These are phyloP conservation scores for Sylvia atricapilla DNA, from an alignment of 2,113 vertebrate species.

Conservation along the genomic window DNA sequence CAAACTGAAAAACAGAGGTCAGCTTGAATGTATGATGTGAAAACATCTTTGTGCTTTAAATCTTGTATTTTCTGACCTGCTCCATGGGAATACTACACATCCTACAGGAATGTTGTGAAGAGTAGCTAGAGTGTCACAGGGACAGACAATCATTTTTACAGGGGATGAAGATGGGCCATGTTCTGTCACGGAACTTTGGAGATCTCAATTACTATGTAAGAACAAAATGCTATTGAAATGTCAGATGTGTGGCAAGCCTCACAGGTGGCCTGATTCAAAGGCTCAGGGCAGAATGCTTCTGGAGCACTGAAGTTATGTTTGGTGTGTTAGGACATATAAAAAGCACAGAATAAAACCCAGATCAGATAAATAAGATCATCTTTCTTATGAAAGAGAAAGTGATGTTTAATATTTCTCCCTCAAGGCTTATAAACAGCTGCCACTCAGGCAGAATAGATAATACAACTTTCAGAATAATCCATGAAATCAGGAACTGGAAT, in stretches of 20 bases:
- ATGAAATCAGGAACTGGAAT: not conserved
- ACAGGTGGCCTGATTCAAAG: not conserved
- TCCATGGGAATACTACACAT: not conserved
- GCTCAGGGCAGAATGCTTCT: not conserved
- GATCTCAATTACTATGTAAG: not conserved
- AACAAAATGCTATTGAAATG: not conserved
- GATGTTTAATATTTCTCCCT: slow-evolving; percentile 31
- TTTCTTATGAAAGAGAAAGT: slow-evolving; percentile 3
- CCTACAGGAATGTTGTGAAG: not conserved
- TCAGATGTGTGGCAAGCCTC: not conserved
- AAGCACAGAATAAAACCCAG: not conserved
- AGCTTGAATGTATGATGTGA: not conserved
- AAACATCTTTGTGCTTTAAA: not conserved
- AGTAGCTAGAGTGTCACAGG: not conserved
- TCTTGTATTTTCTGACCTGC: not conserved
- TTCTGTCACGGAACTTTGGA: not conserved
- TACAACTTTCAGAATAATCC: not conserved
- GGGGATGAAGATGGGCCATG: not conserved
- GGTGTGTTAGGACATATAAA: not conserved
- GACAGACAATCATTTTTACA: not conserved
- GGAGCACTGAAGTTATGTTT: not conserved
- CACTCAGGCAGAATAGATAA: slow-evolving; percentile 12
- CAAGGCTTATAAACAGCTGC: slow-evolving; percentile 34
- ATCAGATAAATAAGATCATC: slow-evolving; percentile 13
- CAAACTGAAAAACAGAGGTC: not conserved